Conservation (phyloP, 2,113 vertebrate genomes). For the Cryptomyrus ogoouensis region DNA sequence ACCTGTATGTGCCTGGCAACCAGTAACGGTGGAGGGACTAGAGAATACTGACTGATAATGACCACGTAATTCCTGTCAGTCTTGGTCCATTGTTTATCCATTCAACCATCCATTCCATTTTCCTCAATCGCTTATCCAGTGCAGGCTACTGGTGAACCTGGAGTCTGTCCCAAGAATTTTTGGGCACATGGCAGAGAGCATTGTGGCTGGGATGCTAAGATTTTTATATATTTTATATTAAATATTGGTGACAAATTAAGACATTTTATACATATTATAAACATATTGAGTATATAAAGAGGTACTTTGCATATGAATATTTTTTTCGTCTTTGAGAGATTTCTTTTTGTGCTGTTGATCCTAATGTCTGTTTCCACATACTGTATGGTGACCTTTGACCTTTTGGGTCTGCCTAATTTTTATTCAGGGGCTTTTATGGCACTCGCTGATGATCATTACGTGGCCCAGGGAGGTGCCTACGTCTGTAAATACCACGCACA, state of each 20-base stretch:
- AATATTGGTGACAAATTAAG: slow-evolving; percentile 13
- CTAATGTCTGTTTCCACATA: neutral
- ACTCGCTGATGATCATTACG: neutral
- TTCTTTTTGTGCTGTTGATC: neutral
- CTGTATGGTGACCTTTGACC: neutral
- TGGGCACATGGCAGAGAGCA: neutral
- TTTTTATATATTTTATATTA: neutral
- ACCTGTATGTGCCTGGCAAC: neutral
- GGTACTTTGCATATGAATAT: neutral
- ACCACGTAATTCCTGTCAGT: slow-evolving; percentile 38
- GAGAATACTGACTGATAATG: slow-evolving; percentile 46
- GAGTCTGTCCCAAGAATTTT: neutral
- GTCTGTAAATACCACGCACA: slow-evolving; percentile 33
- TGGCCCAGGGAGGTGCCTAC: slow-evolving; percentile 28
- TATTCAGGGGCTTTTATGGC: neutral
- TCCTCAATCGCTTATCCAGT: neutral
- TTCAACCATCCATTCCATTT: neutral
- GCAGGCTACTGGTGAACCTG: neutral
- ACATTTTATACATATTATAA: slow-evolving; percentile 29
- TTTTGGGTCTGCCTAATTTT: neutral
- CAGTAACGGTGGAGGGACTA: slow-evolving; percentile 43
- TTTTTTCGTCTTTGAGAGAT: neutral
- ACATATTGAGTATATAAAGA: neutral
- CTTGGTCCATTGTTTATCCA: neutral
- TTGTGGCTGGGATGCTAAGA: neutral